A percentile compares a stretch with the other conserved stretches of the same genome.
Conservation (phyloP, 2,888 invertebrate species). For the Timema cristinae region DNA sequence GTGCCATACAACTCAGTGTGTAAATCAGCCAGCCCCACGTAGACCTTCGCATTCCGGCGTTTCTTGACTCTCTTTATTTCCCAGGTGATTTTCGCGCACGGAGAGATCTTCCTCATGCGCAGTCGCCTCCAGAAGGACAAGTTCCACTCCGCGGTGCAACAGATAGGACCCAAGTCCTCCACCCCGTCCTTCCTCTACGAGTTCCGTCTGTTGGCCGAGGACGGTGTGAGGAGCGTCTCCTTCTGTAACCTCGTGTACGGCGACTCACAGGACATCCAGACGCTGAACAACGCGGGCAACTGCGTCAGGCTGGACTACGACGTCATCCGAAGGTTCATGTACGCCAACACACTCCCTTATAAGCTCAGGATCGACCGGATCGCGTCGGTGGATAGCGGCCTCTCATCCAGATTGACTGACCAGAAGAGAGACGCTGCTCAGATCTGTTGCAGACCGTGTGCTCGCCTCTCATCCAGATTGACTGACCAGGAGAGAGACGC, state of each 20-base stretch:
- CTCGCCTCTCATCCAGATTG: no score
- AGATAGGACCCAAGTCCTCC: constrained; percentile 16
- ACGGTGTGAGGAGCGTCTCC: constrained; percentile 1
- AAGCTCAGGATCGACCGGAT: background rate
- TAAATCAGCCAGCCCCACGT: no score
- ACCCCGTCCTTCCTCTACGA: constrained; percentile 17
- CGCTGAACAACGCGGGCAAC: background rate
- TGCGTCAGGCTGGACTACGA: constrained; percentile 22
- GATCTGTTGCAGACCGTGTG: no score
- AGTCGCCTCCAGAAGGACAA: constrained; percentile 18
- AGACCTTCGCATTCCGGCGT: no score
- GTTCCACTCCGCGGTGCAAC: constrained; percentile 18
- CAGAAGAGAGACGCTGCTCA: no score
- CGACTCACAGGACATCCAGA: background rate
- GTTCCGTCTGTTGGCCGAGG: constrained; percentile 13
- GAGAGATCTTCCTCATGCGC: constrained; percentile 18
- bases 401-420: no score
- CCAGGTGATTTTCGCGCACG: constrained; percentile 17
- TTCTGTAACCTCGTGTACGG: constrained; percentile 5
- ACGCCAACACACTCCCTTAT: constrained; percentile 18
- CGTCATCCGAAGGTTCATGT: constrained; percentile 19
- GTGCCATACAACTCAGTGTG: no score
- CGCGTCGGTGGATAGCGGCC: no score
- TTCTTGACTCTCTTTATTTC: background rate
- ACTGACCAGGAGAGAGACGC: no score